phyloP scores from a whole-genome alignment of 2,113 vertebrate genomes.

The Tamias sibiricus region DNA sequence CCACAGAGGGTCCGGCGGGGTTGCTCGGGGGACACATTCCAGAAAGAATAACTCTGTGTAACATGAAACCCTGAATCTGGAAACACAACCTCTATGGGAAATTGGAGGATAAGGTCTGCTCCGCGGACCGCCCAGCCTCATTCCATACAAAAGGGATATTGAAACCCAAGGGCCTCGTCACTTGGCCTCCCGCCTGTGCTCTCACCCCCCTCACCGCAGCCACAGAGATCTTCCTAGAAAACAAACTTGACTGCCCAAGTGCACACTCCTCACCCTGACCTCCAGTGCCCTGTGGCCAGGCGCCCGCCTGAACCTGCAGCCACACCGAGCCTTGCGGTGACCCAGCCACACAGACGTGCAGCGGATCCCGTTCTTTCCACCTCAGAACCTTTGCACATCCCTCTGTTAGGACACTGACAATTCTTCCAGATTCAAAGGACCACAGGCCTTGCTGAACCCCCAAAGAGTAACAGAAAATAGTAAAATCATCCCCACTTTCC shows the following conservation, averaged over 20 bases:
- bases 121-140: conserved; percentile 52
- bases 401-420: neutral
- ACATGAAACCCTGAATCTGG: conserved; percentile 80
- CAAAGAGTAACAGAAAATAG: neutral
- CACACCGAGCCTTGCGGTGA: neutral
- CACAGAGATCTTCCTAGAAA: conserved; percentile 48
- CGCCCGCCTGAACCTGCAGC: neutral
- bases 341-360: neutral
- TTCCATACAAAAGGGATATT: conserved; percentile 74
- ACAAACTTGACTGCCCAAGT: neutral
- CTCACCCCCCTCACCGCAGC: neutral
- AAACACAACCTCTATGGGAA: conserved; percentile 80
- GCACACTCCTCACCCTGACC: neutral
- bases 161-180: conserved; percentile 69
- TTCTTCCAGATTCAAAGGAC: conserved; percentile 5
- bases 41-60: conserved; percentile 82
- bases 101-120: conserved; percentile 74
- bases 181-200: conserved; percentile 46
- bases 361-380: neutral
- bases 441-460: neutral
- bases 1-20: conserved; percentile 70
- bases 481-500: neutral
- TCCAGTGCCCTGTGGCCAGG: neutral
- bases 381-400: conserved; percentile 21
- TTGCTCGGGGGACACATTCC: conserved; percentile 81